Base-by-base conservation (phyloP, 2,797 vertebrate genomes). In the Microhierax caerulescens region DNA sequence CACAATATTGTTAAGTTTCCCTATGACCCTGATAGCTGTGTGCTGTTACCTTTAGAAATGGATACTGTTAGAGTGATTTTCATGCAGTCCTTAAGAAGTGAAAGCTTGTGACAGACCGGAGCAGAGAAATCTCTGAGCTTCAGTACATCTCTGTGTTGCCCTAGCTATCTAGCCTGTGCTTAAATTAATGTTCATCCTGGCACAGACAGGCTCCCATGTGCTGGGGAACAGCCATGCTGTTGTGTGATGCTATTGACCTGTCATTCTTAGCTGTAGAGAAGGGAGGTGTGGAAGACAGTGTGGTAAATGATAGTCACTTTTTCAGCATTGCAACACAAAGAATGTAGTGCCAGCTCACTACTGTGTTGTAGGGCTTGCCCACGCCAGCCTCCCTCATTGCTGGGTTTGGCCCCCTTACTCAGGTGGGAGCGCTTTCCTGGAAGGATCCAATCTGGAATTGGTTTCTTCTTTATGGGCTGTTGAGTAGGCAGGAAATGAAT, bases 401-500 rank as follows among this genome's bases (percentile, higher is more conserved):
- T 82, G 45, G 17, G 8, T 88, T 85, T 95, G 90, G 48, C 45
- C 25, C 41, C 34, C 23, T 77, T 24, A 6, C 47, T 90, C 47
- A 75, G 36, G 27, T 59, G 57, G 39, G 20, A 47, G 8, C 34
- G 53, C 30, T 89, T 88, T 90, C 45, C 77, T 74, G 45, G 47
- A 76, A 92, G 32, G 32, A 90, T 53, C 45, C 56, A 60, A 18
- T 53, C 30, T 86, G 50, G 78, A 80, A 92, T 68, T 78, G 39
- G 34, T 84, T 97, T 91, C 28, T 90, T 81, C n/a, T 81, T 56
- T 92, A 87, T 74, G 92, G 74, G 63, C 89, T 91, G 30, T 94
- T 88, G 63, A 96, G 57, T 67, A 54, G 70, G 70, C 51, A 96
- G 85, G 72, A 93, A 94, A 97, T 96, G n/a, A 94, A 94, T 89